Evolutionary conservation across 2,888 invertebrate genomes (phyloP).

Genomic region (Strigamia crassipes): DNA sequence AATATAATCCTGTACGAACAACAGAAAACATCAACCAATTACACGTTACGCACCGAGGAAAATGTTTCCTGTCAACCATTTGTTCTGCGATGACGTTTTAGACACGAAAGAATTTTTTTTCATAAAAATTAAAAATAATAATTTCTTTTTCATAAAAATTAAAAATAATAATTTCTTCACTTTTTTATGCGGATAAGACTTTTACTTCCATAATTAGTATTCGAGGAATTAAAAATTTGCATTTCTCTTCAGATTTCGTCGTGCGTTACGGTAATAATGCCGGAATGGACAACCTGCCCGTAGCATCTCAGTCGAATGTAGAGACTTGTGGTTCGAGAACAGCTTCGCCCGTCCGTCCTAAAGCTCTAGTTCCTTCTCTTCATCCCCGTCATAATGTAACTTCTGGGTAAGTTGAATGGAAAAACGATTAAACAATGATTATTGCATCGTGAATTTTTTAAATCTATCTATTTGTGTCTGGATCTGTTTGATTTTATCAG

Average conservation of each 20-base stretch:
- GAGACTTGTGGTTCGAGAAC: not conserved
- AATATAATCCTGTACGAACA: not conserved
- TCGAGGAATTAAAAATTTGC: not conserved
- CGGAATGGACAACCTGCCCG: constrained; percentile 39
- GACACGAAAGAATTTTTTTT: too few relatives aligned
- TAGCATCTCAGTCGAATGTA: constrained; percentile 3
- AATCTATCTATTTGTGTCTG: not conserved
- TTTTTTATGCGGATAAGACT: not conserved
- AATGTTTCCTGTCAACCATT: not conserved
- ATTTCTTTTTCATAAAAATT: too few relatives aligned
- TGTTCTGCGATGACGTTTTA: too few relatives aligned
- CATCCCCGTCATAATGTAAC: constrained; percentile 41
- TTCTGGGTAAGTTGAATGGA: constrained; percentile 19
- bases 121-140: too few relatives aligned
- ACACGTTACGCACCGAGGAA: not conserved
- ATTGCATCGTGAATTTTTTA: not conserved
- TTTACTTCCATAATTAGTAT: not conserved
- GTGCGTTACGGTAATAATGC: constrained; percentile 19
- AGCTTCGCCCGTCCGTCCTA: constrained; percentile 37
- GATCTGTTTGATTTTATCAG: not conserved
- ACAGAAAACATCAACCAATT: not conserved
- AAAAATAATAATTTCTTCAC: too few relatives aligned
- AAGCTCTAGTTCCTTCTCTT: not conserved
- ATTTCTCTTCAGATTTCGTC: not conserved
- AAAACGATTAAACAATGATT: not conserved